Evolutionary conservation across 2,113 vertebrate genomes (phyloP).

Genomic region (Muscicapa adusta): DNA sequence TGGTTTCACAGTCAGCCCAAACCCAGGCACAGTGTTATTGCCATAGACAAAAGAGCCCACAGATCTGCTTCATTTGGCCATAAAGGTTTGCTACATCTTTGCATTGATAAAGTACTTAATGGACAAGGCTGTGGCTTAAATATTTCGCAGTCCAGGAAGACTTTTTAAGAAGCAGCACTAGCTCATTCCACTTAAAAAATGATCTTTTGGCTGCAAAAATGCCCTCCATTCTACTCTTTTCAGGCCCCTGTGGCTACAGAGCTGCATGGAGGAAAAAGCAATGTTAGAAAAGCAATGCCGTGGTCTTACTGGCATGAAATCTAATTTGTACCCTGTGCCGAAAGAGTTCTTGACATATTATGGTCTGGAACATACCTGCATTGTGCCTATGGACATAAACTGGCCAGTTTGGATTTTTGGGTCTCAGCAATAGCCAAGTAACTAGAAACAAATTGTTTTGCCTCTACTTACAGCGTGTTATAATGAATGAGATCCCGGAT

Average conservation of each 20-base stretch:
- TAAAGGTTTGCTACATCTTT: background rate
- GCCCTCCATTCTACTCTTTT: accelerated
- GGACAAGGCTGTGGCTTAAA: background rate
- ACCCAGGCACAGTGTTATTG: background rate
- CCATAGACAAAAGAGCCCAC: background rate
- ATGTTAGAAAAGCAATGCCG: background rate
- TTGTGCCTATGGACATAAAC: background rate
- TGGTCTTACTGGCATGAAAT: background rate
- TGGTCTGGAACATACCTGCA: background rate
- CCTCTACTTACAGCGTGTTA: background rate
- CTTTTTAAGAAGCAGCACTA: background rate
- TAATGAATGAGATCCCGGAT: background rate
- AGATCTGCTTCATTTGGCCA: background rate
- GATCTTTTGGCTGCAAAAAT: background rate
- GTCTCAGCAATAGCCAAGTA: background rate
- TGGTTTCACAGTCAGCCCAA: background rate
- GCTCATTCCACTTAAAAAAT: background rate
- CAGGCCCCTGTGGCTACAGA: background rate
- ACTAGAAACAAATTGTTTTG: background rate
- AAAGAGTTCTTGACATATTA: background rate
- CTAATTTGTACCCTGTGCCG: background rate
- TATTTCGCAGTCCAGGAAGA: background rate
- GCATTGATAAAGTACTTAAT: background rate
- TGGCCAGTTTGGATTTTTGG: background rate
- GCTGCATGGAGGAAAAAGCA: background rate